These are phyloP conservation scores for Scomber japonicus DNA, from an alignment of 2,113 vertebrate species.

Conservation along the genomic window DNA sequence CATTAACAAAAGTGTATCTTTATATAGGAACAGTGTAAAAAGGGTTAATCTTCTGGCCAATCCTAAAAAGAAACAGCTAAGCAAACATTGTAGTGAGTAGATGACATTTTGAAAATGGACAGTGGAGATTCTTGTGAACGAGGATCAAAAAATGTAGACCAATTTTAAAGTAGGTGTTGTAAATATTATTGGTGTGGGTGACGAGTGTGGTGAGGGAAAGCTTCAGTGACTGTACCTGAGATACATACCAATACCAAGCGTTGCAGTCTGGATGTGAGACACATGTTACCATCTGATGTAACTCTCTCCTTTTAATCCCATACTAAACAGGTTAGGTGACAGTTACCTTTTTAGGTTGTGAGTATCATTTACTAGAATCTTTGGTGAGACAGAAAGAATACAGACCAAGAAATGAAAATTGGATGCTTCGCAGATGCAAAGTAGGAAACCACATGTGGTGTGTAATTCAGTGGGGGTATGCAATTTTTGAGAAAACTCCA, in stretches of 20 bases:
- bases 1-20: not conserved
- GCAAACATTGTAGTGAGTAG: not conserved
- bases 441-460: slow-evolving; percentile 21
- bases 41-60: too few relatives aligned
- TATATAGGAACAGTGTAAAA: not conserved
- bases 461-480: slow-evolving; percentile 30
- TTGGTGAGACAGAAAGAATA: slow-evolving; percentile 5
- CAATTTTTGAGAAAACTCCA: slow-evolving; percentile 26
- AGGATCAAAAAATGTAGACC: not conserved
- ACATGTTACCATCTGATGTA: not conserved
- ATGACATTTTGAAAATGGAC: not conserved
- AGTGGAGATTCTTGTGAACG: not conserved
- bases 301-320: slow-evolving; percentile 29
- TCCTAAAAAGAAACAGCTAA: not conserved
- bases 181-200: not conserved
- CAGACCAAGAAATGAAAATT: slow-evolving; percentile 34
- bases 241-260: not conserved
- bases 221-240: not conserved
- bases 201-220: slow-evolving; percentile 2
- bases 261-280: not conserved
- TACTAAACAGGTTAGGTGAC: not conserved
- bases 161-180: not conserved
- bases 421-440: slow-evolving; percentile 33
- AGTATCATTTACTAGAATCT: slow-evolving; percentile 20
- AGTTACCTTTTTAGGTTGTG: not conserved